Evolutionary conservation across 1,140 invertebrate species (phyloP).

Genomic region (Nymphalis io): DNA sequence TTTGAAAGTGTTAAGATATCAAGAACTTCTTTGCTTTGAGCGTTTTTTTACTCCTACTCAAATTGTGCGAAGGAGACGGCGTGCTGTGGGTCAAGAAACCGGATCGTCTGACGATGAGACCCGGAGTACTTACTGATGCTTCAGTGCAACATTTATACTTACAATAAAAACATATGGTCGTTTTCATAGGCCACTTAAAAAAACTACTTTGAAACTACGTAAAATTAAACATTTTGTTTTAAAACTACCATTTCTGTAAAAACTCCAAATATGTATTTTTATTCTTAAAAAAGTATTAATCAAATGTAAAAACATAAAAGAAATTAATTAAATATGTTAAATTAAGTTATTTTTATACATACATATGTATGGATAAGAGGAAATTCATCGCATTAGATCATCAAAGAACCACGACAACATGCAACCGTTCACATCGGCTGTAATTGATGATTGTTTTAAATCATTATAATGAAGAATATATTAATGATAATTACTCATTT

Average conservation of each 20-base stretch:
- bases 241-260: too few species aligned
- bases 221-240: too few species aligned
- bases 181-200: neutral
- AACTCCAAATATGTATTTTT: too few species aligned
- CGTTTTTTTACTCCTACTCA: constrained; percentile 18
- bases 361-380: neutral
- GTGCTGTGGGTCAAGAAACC: constrained; percentile 34
- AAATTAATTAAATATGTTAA: too few species aligned
- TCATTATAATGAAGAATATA: neutral
- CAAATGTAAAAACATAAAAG: too few species aligned
- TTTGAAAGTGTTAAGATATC: constrained; percentile 11
- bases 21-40: neutral
- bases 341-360: too few species aligned
- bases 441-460: neutral
- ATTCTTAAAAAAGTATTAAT: too few species aligned
- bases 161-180: neutral
- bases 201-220: neutral
- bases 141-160: constrained; percentile 26
- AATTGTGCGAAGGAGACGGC: constrained; percentile 18
- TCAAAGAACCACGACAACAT: neutral
- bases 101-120: constrained; percentile 28
- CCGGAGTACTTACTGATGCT: constrained; percentile 24
- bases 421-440: neutral
- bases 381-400: neutral
- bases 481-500: neutral